phyloP scores from a whole-genome alignment of 92 coral and sea anemone genomes.

The Ricordea florida region DNA sequence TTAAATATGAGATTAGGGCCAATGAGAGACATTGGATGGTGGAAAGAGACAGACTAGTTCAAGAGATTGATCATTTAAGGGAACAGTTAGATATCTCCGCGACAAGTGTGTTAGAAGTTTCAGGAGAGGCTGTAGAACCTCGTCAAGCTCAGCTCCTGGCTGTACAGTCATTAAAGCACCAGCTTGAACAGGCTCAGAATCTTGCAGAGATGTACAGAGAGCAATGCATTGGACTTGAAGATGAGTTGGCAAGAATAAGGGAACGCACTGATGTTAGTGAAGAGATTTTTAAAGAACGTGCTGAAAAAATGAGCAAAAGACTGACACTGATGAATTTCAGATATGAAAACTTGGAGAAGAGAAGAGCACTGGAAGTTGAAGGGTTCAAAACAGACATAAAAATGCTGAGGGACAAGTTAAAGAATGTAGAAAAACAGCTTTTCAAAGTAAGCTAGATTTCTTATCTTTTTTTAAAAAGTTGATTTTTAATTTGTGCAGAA shows the following conservation, averaged over 20 bases:
- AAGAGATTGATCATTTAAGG: conserved; percentile 87
- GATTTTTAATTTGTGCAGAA: not conserved
- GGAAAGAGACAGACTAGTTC: conserved; percentile 83
- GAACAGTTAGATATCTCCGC: conserved; percentile 83
- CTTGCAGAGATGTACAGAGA: conserved; percentile 99
- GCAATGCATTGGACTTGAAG: conserved; percentile 97
- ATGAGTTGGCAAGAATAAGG: conserved; percentile 87
- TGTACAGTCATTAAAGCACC: conserved; percentile 88
- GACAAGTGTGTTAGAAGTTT: conserved; percentile 84
- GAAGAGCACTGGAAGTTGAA: conserved; percentile 94
- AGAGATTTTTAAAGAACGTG: conserved; percentile 92
- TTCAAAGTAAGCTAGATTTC: conserved; percentile 72
- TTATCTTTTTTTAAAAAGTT: not conserved
- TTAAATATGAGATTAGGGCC: conserved; percentile 94
- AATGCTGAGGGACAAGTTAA: conserved; percentile 88
- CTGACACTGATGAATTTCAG: conserved; percentile 87
- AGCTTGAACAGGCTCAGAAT: conserved; percentile 92
- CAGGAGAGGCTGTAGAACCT: conserved; percentile 90
- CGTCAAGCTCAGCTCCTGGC: conserved; percentile 88
- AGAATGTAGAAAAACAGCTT: conserved; percentile 93
- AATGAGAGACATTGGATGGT: conserved; percentile 99
- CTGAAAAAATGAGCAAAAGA: conserved; percentile 93
- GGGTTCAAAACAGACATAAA: conserved; percentile 96
- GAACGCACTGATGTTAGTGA: conserved; percentile 96
- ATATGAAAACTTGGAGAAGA: conserved; percentile 88